Evolutionary conservation across 2,113 vertebrate species (phyloP).

Genomic region (Pongo pygmaeus): DNA sequence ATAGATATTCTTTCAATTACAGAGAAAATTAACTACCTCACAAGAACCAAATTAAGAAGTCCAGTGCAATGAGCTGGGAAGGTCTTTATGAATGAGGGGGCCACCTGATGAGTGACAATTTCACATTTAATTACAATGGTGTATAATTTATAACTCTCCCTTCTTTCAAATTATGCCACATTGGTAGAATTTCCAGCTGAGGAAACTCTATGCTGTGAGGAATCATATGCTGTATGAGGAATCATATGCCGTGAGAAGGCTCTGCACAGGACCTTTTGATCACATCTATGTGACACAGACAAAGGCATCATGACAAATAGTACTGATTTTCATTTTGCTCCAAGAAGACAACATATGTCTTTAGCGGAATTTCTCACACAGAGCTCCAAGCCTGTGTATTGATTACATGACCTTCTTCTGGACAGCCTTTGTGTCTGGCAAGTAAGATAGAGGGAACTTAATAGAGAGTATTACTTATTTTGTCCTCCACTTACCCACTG

Average conservation of each 20-base stretch:
- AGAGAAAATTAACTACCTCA: constrained; percentile 68
- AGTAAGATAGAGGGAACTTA: not conserved
- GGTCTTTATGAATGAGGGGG: constrained; percentile 76
- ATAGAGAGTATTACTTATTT: not conserved
- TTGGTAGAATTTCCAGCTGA: not conserved
- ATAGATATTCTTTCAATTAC: constrained; percentile 69
- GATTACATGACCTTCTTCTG: not conserved
- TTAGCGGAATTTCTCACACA: not conserved
- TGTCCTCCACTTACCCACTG: not conserved
- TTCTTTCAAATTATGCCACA: constrained; percentile 31
- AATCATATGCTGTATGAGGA: not conserved
- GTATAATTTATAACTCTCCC: constrained; percentile 79
- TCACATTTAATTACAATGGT: constrained; percentile 75
- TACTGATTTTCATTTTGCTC: not conserved
- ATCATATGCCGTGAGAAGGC: not conserved
- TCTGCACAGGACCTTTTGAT: not conserved
- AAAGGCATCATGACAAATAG: not conserved
- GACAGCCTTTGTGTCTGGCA: not conserved
- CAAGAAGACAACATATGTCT: not conserved
- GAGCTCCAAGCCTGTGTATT: not conserved
- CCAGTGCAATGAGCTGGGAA: constrained; percentile 77
- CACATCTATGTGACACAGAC: not conserved
- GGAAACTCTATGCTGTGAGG: not conserved
- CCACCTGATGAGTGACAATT: constrained; percentile 75
- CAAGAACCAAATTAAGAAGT: constrained; percentile 77